phyloP scores from a whole-genome alignment of 35 echinoderm and acorn worm genomes.

The Apostichopus japonicus region DNA sequence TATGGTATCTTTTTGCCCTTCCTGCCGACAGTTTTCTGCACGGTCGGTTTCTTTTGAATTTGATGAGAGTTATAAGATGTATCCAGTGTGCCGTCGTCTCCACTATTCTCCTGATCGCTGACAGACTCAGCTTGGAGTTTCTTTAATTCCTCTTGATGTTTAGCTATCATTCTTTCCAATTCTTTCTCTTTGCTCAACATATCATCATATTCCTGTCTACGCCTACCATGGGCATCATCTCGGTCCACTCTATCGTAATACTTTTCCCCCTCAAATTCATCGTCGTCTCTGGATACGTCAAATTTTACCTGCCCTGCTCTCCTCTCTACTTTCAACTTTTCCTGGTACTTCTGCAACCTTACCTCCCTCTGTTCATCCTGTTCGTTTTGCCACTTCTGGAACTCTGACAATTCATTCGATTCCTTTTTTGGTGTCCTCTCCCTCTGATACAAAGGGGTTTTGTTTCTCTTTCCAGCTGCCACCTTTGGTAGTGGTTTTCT shows the following conservation, averaged over 20 bases:
- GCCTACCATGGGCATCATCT: conserved; percentile 37
- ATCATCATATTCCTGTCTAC: conserved; percentile 72
- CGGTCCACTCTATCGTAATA: conserved; percentile 48
- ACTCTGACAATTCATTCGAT: conserved; percentile 61
- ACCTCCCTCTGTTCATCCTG: conserved; percentile 75
- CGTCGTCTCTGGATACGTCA: conserved; percentile 49
- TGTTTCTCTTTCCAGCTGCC: conserved; percentile 23
- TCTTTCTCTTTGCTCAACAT: conserved; percentile 72
- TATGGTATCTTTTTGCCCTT: neutral
- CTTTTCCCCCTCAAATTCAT: conserved; percentile 2
- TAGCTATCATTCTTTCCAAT: conserved; percentile 69
- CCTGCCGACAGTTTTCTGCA: neutral
- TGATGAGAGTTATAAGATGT: neutral
- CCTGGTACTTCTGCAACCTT: conserved; percentile 66
- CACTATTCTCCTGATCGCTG: conserved; percentile 52
- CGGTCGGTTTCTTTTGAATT: neutral
- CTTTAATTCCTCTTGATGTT: conserved; percentile 66
- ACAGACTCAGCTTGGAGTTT: conserved; percentile 28
- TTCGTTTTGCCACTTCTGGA: conserved; percentile 95
- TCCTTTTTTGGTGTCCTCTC: conserved; percentile 32
- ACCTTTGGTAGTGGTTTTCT: neutral
- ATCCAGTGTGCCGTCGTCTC: neutral
- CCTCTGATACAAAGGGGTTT: conserved; percentile 7
- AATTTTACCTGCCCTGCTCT: neutral
- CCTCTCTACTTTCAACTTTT: conserved; percentile 45